Conservation (phyloP, 2,888 invertebrate species). For the Sinodicranocentrus sp. region DNA sequence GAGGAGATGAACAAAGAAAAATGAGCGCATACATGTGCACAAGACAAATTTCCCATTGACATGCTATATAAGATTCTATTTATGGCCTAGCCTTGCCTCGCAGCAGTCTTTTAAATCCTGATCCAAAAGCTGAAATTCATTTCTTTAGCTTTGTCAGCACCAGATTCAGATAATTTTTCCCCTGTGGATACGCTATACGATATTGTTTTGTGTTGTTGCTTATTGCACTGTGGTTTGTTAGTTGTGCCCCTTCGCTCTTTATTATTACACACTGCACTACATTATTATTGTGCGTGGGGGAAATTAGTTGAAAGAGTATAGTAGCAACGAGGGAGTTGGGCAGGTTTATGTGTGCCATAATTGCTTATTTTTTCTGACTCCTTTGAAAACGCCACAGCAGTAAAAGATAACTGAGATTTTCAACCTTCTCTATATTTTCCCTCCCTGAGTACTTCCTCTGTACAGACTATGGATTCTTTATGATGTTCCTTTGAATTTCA, state of each 20-base stretch:
- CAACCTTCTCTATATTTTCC: too few relatives aligned
- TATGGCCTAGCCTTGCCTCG: slow-evolving; percentile 53
- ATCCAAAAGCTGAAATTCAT: slow-evolving; percentile 36
- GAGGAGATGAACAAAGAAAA: slow-evolving; percentile 48
- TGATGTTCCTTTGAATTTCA: not conserved
- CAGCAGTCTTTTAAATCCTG: slow-evolving; percentile 40
- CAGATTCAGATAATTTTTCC: slow-evolving; percentile 23
- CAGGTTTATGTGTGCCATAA: slow-evolving; percentile 15
- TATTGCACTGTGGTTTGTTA: not conserved
- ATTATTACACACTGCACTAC: not conserved
- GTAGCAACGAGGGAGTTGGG: slow-evolving; percentile 7
- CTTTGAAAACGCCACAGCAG: slow-evolving; percentile 20
- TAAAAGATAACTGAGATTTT: not conserved
- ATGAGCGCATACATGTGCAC: slow-evolving; percentile 30
- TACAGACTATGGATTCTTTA: too few relatives aligned
- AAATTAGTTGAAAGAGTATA: slow-evolving; percentile 37
- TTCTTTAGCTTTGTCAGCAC: slow-evolving; percentile 23
- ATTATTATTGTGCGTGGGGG: slow-evolving; percentile 42
- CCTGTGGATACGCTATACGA: slow-evolving; percentile 24
- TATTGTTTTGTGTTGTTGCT: slow-evolving; percentile 13
- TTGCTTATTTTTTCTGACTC: slow-evolving; percentile 27
- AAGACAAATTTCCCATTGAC: slow-evolving; percentile 64
- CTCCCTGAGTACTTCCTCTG: not conserved
- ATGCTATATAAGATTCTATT: slow-evolving; percentile 55
- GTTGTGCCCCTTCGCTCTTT: not conserved